Conservation (phyloP, 2,888 invertebrate genomes). For the Lordiphosa fenestrarum region DNA sequence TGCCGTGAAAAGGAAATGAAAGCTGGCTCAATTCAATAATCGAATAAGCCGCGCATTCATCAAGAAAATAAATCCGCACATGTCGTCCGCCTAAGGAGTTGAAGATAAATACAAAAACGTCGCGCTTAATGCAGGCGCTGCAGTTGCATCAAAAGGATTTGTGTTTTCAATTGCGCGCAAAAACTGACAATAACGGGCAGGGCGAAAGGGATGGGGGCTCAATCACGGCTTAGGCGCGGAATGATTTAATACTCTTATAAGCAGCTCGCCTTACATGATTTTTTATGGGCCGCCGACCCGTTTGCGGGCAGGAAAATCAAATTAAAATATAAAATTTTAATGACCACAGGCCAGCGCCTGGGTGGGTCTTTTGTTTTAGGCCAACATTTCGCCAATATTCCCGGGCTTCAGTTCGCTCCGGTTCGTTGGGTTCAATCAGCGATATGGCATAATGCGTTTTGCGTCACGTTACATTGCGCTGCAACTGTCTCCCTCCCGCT, state of each 20-base stretch:
- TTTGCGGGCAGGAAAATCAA: conserved; percentile 64
- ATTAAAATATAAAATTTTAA: conserved; percentile 73
- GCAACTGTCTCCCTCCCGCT: conserved; percentile 19
- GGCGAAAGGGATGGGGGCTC: conserved; percentile 3
- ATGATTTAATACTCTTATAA: conserved; percentile 60
- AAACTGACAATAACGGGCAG: not conserved
- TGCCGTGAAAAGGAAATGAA: conserved; percentile 65
- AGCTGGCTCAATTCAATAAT: conserved; percentile 62
- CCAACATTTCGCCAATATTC: conserved; percentile 31
- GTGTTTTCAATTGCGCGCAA: conserved; percentile 24
- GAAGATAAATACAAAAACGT: conserved; percentile 48
- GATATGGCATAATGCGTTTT: conserved; percentile 74
- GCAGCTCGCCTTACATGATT: conserved; percentile 50
- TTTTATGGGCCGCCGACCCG: conserved; percentile 28
- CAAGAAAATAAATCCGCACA: conserved; percentile 70
- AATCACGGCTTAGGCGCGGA: conserved; percentile 62
- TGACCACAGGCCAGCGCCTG: conserved; percentile 45
- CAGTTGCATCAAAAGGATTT: conserved; percentile 60
- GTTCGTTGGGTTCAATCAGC: conserved; percentile 67
- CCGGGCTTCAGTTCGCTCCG: conserved; percentile 36
- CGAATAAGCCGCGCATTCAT: conserved; percentile 72
- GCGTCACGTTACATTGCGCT: conserved; percentile 60
- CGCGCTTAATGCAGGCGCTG: conserved; percentile 51
- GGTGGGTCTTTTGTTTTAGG: conserved; percentile 54
- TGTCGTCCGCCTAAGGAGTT: conserved; percentile 43